Percentiles rank a stretch among this genome's conserved stretches.
These are phyloP conservation scores for Lysandra bellargus DNA, from an alignment of 2,888 invertebrate genomes.

Conservation along the genomic window DNA sequence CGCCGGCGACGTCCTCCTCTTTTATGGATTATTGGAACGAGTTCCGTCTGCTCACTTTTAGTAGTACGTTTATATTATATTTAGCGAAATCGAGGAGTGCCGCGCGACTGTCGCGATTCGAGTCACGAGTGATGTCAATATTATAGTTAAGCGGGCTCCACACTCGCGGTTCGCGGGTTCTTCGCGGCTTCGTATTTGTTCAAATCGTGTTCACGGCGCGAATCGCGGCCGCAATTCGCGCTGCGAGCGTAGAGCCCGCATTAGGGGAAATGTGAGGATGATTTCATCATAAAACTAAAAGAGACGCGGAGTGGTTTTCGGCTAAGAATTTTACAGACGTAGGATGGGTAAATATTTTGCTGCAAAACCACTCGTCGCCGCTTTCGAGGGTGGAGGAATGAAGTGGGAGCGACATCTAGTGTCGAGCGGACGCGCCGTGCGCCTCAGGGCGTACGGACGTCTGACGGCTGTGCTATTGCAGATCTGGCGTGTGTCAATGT, in stretches of 20 bases:
- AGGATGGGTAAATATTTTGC: not conserved
- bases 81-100: slow-evolving; percentile 21
- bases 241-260: no score
- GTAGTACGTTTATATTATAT: slow-evolving; percentile 35
- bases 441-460: slow-evolving; percentile 29
- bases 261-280: not conserved
- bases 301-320: not conserved
- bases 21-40: slow-evolving; percentile 28
- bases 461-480: slow-evolving; percentile 41
- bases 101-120: not conserved
- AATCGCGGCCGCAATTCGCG: no score
- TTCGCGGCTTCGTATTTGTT: no score
- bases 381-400: not conserved
- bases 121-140: not conserved
- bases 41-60: slow-evolving; percentile 41
- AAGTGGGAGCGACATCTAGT: not conserved
- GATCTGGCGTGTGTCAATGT: slow-evolving; percentile 50
- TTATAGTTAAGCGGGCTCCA: not conserved
- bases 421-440: not conserved
- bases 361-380: not conserved
- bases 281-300: not conserved
- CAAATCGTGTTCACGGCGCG: no score
- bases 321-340: not conserved
- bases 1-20: slow-evolving; percentile 35
- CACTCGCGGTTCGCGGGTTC: no score